A percentile compares a stretch with the other conserved stretches of the same genome.
phyloP scores from a whole-genome alignment of 2,797 vertebrate species.

The Centroberyx gerrardi region DNA sequence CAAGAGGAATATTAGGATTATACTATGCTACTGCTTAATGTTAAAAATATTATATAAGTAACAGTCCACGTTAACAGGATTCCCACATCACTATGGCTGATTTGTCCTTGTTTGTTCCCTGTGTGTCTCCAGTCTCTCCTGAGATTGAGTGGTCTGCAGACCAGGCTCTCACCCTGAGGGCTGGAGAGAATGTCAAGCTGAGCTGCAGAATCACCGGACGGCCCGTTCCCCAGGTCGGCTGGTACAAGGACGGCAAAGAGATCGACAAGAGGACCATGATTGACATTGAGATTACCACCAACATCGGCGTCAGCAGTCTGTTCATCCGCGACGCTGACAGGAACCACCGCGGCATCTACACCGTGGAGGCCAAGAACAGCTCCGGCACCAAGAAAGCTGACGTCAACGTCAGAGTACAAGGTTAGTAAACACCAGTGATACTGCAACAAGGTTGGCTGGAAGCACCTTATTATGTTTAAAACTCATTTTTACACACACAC shows the following conservation, averaged over 20 bases:
- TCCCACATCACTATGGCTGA: neutral
- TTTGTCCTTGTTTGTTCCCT: constrained; percentile 5
- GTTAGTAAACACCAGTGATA: constrained; percentile 75
- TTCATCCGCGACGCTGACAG: constrained; percentile 94
- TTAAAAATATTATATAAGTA: neutral
- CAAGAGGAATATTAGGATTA: neutral
- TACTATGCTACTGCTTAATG: too few species aligned
- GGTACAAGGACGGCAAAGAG: constrained; percentile 96
- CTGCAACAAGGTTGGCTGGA: neutral
- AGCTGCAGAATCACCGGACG: constrained; percentile 92
- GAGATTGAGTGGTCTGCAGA: constrained; percentile 93
- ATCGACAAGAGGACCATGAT: constrained; percentile 92
- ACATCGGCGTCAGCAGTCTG: constrained; percentile 92
- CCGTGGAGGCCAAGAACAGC: constrained; percentile 95
- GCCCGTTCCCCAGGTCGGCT: constrained; percentile 94
- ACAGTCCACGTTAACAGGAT: neutral
- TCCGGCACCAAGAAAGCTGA: constrained; percentile 93
- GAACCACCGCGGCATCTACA: constrained; percentile 94
- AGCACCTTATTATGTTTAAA: too few species aligned
- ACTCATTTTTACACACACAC: too few species aligned
- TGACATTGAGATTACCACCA: constrained; percentile 90
- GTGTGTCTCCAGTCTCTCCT: constrained; percentile 89
- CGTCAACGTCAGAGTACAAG: constrained; percentile 96
- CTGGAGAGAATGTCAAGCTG: constrained; percentile 93
- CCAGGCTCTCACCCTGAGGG: constrained; percentile 90